A percentile compares a stretch with the other conserved stretches of the same genome.
Evolutionary conservation across 1,140 invertebrate genomes (phyloP).

Genomic region (Liolophura sinensis): DNA sequence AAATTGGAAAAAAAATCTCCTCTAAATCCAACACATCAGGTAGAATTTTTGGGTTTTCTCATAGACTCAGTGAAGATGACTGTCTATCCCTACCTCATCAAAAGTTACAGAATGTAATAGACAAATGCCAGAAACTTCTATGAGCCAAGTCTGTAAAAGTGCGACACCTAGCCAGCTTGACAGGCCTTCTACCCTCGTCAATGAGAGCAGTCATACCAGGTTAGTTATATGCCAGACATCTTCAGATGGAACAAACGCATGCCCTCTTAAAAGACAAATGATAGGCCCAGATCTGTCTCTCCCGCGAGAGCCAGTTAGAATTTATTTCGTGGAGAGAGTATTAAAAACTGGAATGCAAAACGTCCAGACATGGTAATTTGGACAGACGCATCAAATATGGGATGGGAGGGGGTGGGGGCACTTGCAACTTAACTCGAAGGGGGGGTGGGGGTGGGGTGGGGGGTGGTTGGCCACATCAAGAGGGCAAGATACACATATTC

Average conservation of each 20-base stretch:
- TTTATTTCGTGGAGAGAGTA: no score
- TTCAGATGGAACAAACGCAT: constrained; percentile 14
- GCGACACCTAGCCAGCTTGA: constrained; percentile 10
- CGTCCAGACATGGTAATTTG: constrained; percentile 11
- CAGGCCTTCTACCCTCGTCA: constrained; percentile 9
- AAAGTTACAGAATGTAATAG: constrained; percentile 5
- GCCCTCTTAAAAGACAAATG: constrained; percentile 9
- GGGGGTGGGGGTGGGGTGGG: neutral
- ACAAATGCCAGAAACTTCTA: constrained; percentile 12
- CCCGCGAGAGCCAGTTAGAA: no score
- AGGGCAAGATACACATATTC: constrained; percentile 11
- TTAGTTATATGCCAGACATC: constrained; percentile 8
- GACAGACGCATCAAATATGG: constrained; percentile 13
- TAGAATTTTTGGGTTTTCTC: constrained; percentile 12
- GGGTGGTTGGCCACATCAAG: constrained; percentile 9
- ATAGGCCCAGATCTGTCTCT: constrained; percentile 4
- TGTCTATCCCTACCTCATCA: constrained; percentile 1
- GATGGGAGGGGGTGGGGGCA: constrained; percentile 5
- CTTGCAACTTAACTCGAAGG: no score
- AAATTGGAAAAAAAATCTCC: constrained; percentile 16
- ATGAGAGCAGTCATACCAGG: constrained; percentile 14
- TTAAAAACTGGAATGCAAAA: no score
- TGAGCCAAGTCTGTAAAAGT: constrained; percentile 10
- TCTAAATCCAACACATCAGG: constrained; percentile 6
- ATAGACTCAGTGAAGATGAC: constrained; percentile 16